These are phyloP conservation scores for Heliconius hermathena DNA, from an alignment of 1,140 invertebrate species.

Conservation along the genomic window DNA sequence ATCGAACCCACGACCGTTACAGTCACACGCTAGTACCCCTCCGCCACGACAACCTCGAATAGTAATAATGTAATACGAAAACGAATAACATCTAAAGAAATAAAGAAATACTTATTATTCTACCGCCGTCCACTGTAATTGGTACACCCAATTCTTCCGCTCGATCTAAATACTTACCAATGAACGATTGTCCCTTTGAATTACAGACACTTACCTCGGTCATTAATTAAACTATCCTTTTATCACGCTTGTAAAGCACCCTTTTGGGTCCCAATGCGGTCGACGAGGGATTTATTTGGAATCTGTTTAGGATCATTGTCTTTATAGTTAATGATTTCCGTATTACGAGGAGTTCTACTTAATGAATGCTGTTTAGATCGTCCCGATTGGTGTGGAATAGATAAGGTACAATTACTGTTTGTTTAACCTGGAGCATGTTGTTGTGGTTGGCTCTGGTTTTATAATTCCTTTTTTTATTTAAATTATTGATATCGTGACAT, in stretches of 20 bases:
- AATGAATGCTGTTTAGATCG: conserved; percentile 44
- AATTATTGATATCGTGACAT: background rate
- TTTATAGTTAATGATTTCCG: conserved; percentile 42
- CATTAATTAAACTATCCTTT: conserved; percentile 42
- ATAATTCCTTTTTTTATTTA: background rate
- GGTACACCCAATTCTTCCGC: conserved; percentile 22
- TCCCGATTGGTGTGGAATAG: conserved; percentile 31
- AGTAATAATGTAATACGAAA: no score
- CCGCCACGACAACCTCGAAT: no score
- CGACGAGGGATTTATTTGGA: conserved; percentile 36
- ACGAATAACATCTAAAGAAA: background rate
- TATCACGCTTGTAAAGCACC: conserved; percentile 42
- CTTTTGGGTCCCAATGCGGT: conserved; percentile 35
- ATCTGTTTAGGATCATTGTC: conserved; percentile 42
- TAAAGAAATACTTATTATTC: background rate
- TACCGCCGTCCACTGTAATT: background rate
- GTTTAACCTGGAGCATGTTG: conserved; percentile 34
- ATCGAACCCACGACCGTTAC: no score
- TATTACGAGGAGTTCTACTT: conserved; percentile 40
- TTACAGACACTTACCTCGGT: conserved; percentile 37
- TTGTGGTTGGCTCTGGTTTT: background rate
- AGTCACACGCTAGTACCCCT: no score
- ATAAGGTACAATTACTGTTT: conserved; percentile 41
- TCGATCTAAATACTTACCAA: conserved; percentile 23
- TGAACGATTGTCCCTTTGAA: conserved; percentile 31